Evolutionary conservation across 2,113 vertebrate species (phyloP), one percentile per base, ranked within the genome.

Genomic region (Astatoreochromis straeleni): DNA sequence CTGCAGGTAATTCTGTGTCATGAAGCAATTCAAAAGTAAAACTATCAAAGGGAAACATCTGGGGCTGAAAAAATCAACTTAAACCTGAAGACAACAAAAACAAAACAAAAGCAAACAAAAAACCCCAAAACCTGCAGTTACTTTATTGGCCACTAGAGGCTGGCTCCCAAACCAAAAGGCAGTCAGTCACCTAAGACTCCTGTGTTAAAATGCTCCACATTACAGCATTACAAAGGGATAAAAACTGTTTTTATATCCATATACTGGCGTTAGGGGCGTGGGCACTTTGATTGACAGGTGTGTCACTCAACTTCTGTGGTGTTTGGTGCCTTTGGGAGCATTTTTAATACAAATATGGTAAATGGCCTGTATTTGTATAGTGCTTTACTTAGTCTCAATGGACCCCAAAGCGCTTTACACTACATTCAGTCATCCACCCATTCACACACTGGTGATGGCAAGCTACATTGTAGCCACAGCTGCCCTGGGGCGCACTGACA

Each of bases 111-210:
- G 1, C 7, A 45, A 47, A 75, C 40, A 5, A 29, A 75, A 73
- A 6, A 0, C 0, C 17, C 60, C 16, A 16, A 26, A 9, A 68
- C 13, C 2, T 73, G 68, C 21, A 10, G 38, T 45, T 73, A 45
- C 38, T 42, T 73, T 45, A 45, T 16, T 26, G 38, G n/a, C 65
- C 38, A 70, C 38, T 70, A 42, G 65, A 70, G n/a, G 21, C 38
- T 70, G 38, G n/a, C 2, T 26, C 65, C 7, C 8, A 42, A 24
- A 70, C 38, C 38, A 26, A 70, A 42, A 42, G 5, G 13, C 21
- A 42, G 65, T 26, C 65, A 42, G 33, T 68, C 60, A 7, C 33
- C 33, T 31, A 31, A 60, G 57, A 60, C 57, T 65, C 33, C 60
- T n/a, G 60, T 65, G 19, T 65, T 38, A 65, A 65, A 65, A 65